Evolutionary conservation across 2,113 vertebrate species (phyloP).

Genomic region (Thalassoma bifasciatum): DNA sequence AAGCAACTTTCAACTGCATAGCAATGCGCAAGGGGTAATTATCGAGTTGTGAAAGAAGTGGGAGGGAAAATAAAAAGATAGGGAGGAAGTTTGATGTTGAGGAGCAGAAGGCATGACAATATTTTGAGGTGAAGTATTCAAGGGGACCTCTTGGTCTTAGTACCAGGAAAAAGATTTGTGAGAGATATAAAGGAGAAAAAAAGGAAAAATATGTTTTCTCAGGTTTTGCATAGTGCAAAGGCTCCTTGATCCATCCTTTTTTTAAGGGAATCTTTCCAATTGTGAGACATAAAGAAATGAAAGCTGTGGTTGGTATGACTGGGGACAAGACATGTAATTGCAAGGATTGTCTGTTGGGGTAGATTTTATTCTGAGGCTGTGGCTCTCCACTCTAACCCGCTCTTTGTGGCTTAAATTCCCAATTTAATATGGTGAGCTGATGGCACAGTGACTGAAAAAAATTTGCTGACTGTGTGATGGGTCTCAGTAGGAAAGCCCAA

Average conservation of each 20-base stretch:
- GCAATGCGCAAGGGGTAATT: neutral
- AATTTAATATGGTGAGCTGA: slow-evolving; percentile 62
- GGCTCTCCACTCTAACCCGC: slow-evolving; percentile 9
- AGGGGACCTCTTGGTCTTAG: neutral
- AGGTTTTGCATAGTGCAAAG: slow-evolving; percentile 2
- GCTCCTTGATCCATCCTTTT: neutral
- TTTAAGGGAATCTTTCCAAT: neutral
- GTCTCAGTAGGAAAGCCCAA: slow-evolving; percentile 40
- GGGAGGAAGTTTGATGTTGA: neutral
- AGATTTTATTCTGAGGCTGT: neutral
- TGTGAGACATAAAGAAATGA: neutral
- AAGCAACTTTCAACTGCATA: neutral
- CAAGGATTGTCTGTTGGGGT: neutral
- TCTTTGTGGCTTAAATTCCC: slow-evolving; percentile 51
- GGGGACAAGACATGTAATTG: neutral
- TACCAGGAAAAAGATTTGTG: neutral
- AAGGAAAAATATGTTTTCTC: slow-evolving; percentile 3
- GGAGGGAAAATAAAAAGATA: neutral
- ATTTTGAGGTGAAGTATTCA: neutral
- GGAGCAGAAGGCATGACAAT: neutral
- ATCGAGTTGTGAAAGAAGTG: neutral
- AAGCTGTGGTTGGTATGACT: neutral
- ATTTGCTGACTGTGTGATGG: slow-evolving; percentile 52
- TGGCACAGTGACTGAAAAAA: slow-evolving; percentile 46
- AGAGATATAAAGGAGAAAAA: neutral